Percentiles rank a stretch among this genome's conserved stretches.
These are phyloP conservation scores for Tricholaema leucomelas DNA, from an alignment of 2,113 vertebrate species.

Conservation along the genomic window DNA sequence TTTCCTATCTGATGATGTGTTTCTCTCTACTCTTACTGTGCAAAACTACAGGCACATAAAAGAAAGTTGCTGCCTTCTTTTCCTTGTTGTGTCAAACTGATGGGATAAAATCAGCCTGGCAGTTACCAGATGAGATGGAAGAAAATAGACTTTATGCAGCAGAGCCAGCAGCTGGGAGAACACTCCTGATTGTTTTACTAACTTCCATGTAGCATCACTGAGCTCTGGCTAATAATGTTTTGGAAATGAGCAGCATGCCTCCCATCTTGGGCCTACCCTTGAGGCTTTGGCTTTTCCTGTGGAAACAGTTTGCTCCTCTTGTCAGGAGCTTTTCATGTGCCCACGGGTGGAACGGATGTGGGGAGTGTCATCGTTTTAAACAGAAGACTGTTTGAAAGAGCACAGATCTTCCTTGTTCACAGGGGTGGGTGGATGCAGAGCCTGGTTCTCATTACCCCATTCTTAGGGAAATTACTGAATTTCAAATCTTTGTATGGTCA, in stretches of 20 bases:
- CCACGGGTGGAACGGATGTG: neutral
- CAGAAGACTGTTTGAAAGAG: constrained; percentile 4
- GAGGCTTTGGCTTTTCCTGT: neutral
- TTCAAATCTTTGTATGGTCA: neutral
- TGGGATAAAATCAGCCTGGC: constrained; percentile 31
- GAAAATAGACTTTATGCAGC: neutral
- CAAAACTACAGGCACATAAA: constrained; percentile 11
- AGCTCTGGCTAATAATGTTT: neutral
- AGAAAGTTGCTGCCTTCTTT: constrained; percentile 29
- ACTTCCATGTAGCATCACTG: neutral
- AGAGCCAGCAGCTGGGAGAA: neutral
- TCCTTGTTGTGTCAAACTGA: constrained; percentile 27
- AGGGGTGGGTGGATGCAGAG: constrained; percentile 6
- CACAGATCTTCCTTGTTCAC: constrained; percentile 32
- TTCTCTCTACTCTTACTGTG: constrained; percentile 36
- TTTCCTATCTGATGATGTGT: constrained; percentile 48
- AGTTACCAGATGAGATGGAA: neutral
- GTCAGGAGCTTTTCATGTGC: neutral
- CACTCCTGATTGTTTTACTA: neutral
- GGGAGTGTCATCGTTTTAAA: constrained; percentile 7
- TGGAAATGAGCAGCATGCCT: neutral
- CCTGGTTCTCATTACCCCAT: constrained; percentile 9
- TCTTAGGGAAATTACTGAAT: constrained; percentile 35
- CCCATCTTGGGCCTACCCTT: neutral
- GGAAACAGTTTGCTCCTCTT: neutral